Percentiles rank a stretch among this genome's conserved stretches.
phyloP scores from a whole-genome alignment of 2,113 vertebrate genomes.

The Tragelaphus scriptus region DNA sequence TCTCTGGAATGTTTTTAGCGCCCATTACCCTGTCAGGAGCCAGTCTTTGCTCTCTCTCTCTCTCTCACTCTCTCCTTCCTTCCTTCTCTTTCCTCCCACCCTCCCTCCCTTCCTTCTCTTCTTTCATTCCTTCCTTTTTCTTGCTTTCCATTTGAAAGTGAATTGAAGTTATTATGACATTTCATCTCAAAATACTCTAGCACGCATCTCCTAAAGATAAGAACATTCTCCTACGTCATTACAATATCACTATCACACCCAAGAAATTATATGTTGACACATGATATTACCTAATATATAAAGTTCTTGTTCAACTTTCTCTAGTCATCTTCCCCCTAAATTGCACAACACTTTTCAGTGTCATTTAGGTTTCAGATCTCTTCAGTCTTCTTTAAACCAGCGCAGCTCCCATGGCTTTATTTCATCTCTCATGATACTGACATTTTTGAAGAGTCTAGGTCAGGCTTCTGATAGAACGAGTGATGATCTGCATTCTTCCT shows the following conservation, averaged over 20 bases:
- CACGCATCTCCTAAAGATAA: neutral
- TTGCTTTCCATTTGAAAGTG: neutral
- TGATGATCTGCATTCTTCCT: neutral
- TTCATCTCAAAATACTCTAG: neutral
- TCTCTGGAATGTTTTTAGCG: neutral
- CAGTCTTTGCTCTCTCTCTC: neutral
- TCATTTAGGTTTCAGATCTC: neutral
- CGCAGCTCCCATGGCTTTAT: neutral
- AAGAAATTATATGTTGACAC: neutral
- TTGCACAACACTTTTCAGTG: neutral
- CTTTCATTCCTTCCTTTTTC: no score
- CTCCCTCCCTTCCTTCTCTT: accelerated
- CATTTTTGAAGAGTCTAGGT: neutral
- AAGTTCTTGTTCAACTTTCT: neutral
- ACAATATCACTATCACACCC: neutral
- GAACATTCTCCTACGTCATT: neutral
- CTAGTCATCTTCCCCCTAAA: neutral
- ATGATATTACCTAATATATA: neutral
- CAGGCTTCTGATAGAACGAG: neutral
- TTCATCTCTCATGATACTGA: neutral
- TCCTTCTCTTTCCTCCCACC: accelerated
- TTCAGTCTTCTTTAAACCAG: neutral
- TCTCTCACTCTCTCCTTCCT: neutral
- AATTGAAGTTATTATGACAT: neutral
- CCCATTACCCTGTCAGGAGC: neutral